phyloP scores from a whole-genome alignment of 2,888 invertebrate genomes.

The Meliscaeva auricollis region DNA sequence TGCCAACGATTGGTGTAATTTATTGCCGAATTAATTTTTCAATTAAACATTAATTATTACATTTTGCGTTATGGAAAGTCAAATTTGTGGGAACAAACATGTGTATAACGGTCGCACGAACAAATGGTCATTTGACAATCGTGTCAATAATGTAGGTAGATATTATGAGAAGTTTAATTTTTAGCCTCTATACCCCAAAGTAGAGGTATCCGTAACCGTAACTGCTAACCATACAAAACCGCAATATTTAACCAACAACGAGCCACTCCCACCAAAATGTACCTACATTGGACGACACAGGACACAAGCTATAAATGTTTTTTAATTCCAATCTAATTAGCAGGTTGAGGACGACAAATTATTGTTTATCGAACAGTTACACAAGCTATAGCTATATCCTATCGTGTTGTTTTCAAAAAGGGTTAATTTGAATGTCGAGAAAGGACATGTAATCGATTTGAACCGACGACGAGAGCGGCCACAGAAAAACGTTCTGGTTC shows the following conservation, averaged over 20 bases:
- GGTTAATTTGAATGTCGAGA: constrained; percentile 68
- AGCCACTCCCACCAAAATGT: constrained; percentile 60
- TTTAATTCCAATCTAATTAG: constrained; percentile 75
- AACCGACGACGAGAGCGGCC: constrained; percentile 51
- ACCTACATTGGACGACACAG: constrained; percentile 32
- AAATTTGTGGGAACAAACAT: constrained; percentile 30
- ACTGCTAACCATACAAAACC: constrained; percentile 29
- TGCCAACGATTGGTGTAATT: constrained; percentile 72
- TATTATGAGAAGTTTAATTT: no score
- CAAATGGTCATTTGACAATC: constrained; percentile 26
- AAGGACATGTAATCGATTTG: constrained; percentile 69
- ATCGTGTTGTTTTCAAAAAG: constrained; percentile 27
- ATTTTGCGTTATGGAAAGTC: constrained; percentile 27
- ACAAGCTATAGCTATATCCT: constrained; percentile 34
- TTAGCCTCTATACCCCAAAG: not conserved
- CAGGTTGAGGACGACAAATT: constrained; percentile 71
- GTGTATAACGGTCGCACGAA: constrained; percentile 28
- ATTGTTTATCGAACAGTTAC: constrained; percentile 73
- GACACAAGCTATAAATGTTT: constrained; percentile 69
- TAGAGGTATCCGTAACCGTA: not conserved
- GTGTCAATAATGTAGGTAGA: not conserved
- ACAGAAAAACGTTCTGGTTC: constrained; percentile 23
- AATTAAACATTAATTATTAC: constrained; percentile 73
- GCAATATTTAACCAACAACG: constrained; percentile 73
- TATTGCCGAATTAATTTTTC: constrained; percentile 73